Conservation (phyloP, 2,113 vertebrate species). For the Pteruthius melanotis region DNA sequence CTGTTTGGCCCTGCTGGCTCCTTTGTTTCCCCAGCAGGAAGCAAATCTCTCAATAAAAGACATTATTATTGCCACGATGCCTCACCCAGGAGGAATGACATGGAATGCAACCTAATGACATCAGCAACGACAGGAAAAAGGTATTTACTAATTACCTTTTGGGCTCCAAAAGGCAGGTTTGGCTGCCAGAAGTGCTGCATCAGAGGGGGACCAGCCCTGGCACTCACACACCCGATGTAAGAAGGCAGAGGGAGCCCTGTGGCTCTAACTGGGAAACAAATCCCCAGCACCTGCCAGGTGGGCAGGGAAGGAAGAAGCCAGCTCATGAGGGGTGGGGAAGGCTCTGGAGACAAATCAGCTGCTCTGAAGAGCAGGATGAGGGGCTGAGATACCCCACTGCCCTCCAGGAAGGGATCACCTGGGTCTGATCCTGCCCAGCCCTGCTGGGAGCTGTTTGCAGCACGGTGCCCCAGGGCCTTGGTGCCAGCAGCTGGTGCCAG, state of each 20-base stretch:
- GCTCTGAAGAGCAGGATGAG: background rate
- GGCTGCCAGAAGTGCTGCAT: background rate
- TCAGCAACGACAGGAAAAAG: background rate
- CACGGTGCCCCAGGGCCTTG: fast-evolving
- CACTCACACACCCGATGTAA: fast-evolving
- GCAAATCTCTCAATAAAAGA: background rate
- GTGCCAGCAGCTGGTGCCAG: background rate
- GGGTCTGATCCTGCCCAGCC: background rate
- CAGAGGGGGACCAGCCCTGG: background rate
- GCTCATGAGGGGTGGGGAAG: background rate
- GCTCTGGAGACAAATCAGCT: background rate
- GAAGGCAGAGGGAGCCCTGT: background rate
- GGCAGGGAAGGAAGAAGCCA: background rate
- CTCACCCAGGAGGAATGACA: background rate
- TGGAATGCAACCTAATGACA: background rate
- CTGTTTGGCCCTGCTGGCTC: background rate
- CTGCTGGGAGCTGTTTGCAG: background rate
- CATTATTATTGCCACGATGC: background rate
- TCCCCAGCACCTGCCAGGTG: background rate
- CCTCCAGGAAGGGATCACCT: background rate
- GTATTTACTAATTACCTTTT: background rate
- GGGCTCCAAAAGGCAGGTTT: background rate
- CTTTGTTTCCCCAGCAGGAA: background rate
- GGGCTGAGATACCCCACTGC: background rate
- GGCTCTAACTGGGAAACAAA: fast-evolving